These are phyloP conservation scores for Drosophila nigromelanica DNA, from an alignment of 1,140 invertebrate genomes.

Conservation along the genomic window DNA sequence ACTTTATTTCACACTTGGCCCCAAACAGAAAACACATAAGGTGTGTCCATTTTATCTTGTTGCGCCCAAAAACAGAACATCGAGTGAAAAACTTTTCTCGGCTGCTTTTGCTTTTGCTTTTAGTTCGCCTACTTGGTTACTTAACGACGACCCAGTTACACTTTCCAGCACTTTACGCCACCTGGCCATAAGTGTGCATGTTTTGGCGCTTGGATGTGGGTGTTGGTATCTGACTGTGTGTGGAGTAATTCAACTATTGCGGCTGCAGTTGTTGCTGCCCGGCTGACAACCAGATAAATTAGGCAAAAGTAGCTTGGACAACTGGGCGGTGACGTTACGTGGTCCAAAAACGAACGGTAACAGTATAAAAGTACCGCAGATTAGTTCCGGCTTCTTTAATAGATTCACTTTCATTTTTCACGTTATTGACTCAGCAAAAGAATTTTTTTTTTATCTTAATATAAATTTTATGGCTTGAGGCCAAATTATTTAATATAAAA, in stretches of 20 bases:
- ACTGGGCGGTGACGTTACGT: conserved; percentile 17
- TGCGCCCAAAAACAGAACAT: conserved; percentile 41
- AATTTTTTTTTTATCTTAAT: not conserved
- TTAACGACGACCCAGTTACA: conserved; percentile 56
- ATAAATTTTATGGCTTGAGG: not conserved
- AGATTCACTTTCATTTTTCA: too few relatives aligned
- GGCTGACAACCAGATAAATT: conserved; percentile 57
- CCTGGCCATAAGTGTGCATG: conserved; percentile 6
- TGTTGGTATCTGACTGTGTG: conserved; percentile 15
- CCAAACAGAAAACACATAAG: conserved; percentile 46
- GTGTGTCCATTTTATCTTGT: conserved; percentile 63
- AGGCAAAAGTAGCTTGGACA: conserved; percentile 45
- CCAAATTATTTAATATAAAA: not conserved
- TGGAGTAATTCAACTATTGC: conserved; percentile 53
- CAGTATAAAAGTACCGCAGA: too few relatives aligned
- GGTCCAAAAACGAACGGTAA: not conserved
- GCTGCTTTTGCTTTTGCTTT: conserved; percentile 49
- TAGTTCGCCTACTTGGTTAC: conserved; percentile 45
- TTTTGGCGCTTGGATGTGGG: conserved; percentile 21
- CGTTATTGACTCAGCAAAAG: too few relatives aligned
- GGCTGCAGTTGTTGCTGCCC: conserved; percentile 53
- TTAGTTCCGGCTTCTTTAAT: too few relatives aligned
- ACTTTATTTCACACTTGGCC: conserved; percentile 61
- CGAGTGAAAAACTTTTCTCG: conserved; percentile 50
- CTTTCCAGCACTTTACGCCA: conserved; percentile 35